Base-by-base conservation (phyloP, 1,140 invertebrate species). In the Melitaea cinxia region DNA sequence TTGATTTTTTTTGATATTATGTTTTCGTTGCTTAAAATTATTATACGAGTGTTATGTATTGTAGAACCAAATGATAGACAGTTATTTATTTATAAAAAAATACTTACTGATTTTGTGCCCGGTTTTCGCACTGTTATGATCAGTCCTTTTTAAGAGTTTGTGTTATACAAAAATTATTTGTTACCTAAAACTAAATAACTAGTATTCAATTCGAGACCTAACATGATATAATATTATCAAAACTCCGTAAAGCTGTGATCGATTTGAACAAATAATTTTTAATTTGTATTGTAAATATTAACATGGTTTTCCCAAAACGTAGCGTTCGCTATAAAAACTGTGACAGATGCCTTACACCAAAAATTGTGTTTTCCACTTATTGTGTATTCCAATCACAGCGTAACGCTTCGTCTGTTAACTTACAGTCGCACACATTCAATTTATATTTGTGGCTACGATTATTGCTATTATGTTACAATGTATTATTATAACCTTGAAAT, bases 301-400 rank as follows among this genome's bases (percentile, higher is more conserved):
- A 62, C 50, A 26, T 55, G 66, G 66, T 67, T 62, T 69, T 75
- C 39, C 69, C 66, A 69, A 67, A 74, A 67, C 45, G 58, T 66
- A 61, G 68, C 75, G 68, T 80, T 73, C 47, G 60, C 53, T 67
- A 73, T 55, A 77, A 82, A 83, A 80, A 77, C 39, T 77, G 77
- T 76, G 65, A 76, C 72, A 71, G 67, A 72, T 65, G 60, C 47
- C 45, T 45, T 65, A 68, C 53, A 54, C 53, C 54, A 26, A 65
- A 57, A 57, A 26, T 65, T 63, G 67, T 85, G 70, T 82, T 83
- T 87, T 64, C 82, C 82, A 71, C 62, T 64, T n/a, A 37, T 75
- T 83, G 68, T 59, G 71, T 80, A 87, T 87, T 78, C 84, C 24
- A 45, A 12, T 54, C 67, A 45, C 49, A 47, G 42, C 45, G 23